These are phyloP conservation scores for Panagrolaimus sp. DNA, from an alignment of 1,140 invertebrate species.

Conservation along the genomic window DNA sequence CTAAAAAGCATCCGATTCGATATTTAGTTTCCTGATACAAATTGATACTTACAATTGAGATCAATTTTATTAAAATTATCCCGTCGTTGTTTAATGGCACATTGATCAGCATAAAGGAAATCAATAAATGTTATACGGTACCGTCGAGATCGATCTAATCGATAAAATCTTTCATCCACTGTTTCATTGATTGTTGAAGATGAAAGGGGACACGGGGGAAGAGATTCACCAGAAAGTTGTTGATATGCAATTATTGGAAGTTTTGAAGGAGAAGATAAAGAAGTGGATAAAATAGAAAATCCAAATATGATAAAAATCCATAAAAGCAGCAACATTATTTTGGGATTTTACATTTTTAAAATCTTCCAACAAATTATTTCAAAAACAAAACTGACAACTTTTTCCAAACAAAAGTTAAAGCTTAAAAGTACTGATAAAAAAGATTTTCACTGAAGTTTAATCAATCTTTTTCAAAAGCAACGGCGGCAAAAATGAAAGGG, in stretches of 20 bases:
- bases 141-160: background rate
- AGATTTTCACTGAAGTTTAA: too few species aligned
- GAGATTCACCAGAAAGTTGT: background rate
- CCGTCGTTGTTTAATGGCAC: background rate
- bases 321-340: too few species aligned
- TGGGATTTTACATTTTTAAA: too few species aligned
- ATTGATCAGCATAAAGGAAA: background rate
- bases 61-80: background rate
- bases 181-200: background rate
- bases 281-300: too few species aligned
- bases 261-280: too few species aligned
- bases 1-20: background rate
- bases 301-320: too few species aligned
- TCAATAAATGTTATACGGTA: background rate
- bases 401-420: too few species aligned
- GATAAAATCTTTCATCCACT: background rate
- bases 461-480: too few species aligned
- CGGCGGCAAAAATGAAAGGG: too few species aligned
- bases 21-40: background rate
- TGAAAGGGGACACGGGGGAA: background rate
- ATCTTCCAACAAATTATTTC: too few species aligned
- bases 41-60: background rate
- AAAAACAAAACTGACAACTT: too few species aligned
- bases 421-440: too few species aligned
- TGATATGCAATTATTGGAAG: slow-evolving; percentile 4